Evolutionary conservation across 30 jellyfish, hydroid and myxozoan species (phyloP).

Genomic region (Hydractinia symbiolongicarpus): DNA sequence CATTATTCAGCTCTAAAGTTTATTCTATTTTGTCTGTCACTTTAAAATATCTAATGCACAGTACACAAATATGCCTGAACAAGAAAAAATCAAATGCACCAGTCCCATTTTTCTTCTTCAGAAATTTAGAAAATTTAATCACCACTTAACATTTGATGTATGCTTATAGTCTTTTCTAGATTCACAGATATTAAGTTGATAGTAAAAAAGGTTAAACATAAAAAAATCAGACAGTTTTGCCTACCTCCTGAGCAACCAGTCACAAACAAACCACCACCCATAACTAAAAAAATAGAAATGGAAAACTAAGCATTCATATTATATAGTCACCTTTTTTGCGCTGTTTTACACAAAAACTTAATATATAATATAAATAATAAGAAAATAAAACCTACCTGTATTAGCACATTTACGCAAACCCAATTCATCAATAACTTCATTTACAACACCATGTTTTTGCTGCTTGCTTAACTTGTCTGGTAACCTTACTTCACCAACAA

Average conservation of each 20-base stretch:
- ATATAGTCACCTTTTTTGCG: background rate
- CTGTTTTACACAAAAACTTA: background rate
- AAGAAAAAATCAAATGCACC: background rate
- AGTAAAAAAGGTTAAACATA: background rate
- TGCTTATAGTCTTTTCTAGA: too few relatives aligned
- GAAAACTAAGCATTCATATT: background rate
- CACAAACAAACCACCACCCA: constrained; percentile 73
- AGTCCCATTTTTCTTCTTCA: constrained; percentile 14
- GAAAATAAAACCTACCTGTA: constrained; percentile 29
- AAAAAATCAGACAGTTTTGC: background rate
- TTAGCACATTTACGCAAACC: constrained; percentile 46
- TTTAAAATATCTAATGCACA: too few relatives aligned
- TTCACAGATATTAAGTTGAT: too few relatives aligned
- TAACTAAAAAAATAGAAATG: constrained; percentile 30
- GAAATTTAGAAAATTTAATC: background rate
- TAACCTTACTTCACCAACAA: constrained; percentile 62
- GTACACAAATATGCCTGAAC: too few relatives aligned
- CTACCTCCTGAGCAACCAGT: constrained; percentile 71
- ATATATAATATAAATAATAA: too few relatives aligned
- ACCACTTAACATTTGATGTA: background rate
- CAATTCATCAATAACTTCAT: constrained; percentile 39
- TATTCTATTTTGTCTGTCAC: too few relatives aligned
- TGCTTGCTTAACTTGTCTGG: constrained; percentile 42
- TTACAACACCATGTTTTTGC: constrained; percentile 34
- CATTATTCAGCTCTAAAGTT: too few relatives aligned